phyloP scores from a whole-genome alignment of 2,888 invertebrate genomes.

The Agelastica alni region DNA sequence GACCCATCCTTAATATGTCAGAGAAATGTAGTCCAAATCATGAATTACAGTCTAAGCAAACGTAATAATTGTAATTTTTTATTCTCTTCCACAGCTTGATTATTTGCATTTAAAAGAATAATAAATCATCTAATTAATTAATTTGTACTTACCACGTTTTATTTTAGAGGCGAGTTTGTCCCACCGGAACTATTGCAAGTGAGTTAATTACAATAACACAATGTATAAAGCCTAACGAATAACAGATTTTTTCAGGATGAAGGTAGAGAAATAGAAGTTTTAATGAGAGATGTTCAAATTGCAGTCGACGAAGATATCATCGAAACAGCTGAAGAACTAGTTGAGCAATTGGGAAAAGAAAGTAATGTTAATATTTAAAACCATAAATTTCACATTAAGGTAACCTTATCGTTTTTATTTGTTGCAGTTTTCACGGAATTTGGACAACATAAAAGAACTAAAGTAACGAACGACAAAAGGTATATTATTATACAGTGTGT shows the following conservation, averaged over 20 bases:
- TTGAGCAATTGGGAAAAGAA: slow-evolving; percentile 19
- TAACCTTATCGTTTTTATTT: too few relatives aligned
- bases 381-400: background rate
- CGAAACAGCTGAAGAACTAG: slow-evolving; percentile 24
- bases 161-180: slow-evolving; percentile 40
- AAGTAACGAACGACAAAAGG: background rate
- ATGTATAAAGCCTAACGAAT: background rate
- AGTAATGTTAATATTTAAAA: slow-evolving; percentile 11
- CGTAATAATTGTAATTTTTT: too few relatives aligned
- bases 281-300: slow-evolving; percentile 33
- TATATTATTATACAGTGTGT: too few relatives aligned
- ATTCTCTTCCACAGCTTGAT: too few relatives aligned
- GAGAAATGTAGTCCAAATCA: too few relatives aligned
- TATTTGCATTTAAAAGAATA: too few relatives aligned
- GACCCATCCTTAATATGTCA: too few relatives aligned
- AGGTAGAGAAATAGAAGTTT: slow-evolving; percentile 38
- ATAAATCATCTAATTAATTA: too few relatives aligned
- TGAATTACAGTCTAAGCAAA: too few relatives aligned
- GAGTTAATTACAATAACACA: slow-evolving; percentile 3
- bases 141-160: too few relatives aligned
- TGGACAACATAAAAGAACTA: slow-evolving; percentile 7
- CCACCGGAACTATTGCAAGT: slow-evolving; percentile 12
- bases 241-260: slow-evolving; percentile 35
- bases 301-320: slow-evolving; percentile 27
- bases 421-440: slow-evolving; percentile 18